Conservation (phyloP, 2,888 invertebrate species). For the Heliconius erato region DNA sequence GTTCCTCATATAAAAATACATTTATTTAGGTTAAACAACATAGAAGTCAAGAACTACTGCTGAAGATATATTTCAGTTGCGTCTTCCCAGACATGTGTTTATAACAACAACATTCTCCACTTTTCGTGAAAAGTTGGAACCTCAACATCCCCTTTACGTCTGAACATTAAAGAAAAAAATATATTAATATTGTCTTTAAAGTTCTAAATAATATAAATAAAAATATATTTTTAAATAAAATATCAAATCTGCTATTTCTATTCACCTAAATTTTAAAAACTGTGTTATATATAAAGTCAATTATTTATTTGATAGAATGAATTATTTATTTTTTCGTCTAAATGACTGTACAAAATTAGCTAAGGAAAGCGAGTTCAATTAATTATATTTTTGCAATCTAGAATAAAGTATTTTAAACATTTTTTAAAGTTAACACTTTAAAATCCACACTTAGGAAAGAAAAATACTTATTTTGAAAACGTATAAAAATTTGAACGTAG, state of each 20-base stretch:
- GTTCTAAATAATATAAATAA: no score
- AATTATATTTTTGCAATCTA: neutral
- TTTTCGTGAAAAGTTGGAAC: neutral
- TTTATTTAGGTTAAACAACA: slow-evolving; percentile 10
- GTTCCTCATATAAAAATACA: neutral
- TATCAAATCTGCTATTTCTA: no score
- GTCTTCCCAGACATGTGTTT: slow-evolving; percentile 7
- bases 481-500: no score
- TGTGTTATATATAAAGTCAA: neutral
- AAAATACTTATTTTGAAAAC: no score
- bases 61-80: slow-evolving; percentile 15
- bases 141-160: neutral
- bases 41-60: neutral
- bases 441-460: no score
- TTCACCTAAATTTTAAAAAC: neutral
- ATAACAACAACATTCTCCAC: slow-evolving; percentile 11
- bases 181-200: no score
- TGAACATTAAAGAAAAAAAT: neutral
- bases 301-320: neutral
- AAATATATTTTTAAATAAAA: no score
- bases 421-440: no score
- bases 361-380: neutral
- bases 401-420: no score
- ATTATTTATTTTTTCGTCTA: neutral
- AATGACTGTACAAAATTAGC: neutral